Base-by-base conservation (phyloP, 2,797 vertebrate genomes). In the Scarus forsteni region DNA sequence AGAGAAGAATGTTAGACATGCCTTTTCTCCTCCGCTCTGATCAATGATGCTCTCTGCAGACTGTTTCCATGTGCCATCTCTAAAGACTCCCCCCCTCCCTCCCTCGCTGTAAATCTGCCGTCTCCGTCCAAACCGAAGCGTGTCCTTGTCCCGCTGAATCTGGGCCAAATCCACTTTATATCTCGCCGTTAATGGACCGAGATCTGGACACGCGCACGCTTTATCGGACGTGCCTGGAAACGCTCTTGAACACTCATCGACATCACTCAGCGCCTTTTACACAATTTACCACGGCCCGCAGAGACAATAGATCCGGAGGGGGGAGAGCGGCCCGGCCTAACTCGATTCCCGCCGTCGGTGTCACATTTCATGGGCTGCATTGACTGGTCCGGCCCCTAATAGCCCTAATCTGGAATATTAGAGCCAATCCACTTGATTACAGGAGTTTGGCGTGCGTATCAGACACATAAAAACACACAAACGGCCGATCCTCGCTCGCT, bases 341-440 rank as follows among this genome's bases (percentile, higher is more conserved):
- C 58, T 82, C 39, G 10, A 69, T 87, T 80, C 58, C 38, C 49
- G 40, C 60, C 49, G 56, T 43, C 60, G 14, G 68, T 73, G 84
- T 85, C 81, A 62, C 36, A 65, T 75, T 87, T 85, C 64, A 81
- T 51, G 43, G 40, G 57, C 70, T 42, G 60, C 70, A 6, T 38
- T 70, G 75, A 85, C 75, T 70, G 5, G 11, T 18, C 10, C 59
- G 38, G 58, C 39, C 66, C 46, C 59, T 63, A 50, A 75, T 45
- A 10, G 55, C 60, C 67, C 60, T 74, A 70, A 89, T 88, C 70
- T 82, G 45, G 57, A 87, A 85, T 73, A 83, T 88, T 79, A 80
- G 53, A 80, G 46, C 66, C 84, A 81, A 80, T 72, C 63, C 65
- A 77, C 67, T 88, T 85, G 81, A 90, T 88, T 82, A 79, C 88